Base-by-base conservation (phyloP, 1,140 invertebrate species). In the Musca vetustissima region DNA sequence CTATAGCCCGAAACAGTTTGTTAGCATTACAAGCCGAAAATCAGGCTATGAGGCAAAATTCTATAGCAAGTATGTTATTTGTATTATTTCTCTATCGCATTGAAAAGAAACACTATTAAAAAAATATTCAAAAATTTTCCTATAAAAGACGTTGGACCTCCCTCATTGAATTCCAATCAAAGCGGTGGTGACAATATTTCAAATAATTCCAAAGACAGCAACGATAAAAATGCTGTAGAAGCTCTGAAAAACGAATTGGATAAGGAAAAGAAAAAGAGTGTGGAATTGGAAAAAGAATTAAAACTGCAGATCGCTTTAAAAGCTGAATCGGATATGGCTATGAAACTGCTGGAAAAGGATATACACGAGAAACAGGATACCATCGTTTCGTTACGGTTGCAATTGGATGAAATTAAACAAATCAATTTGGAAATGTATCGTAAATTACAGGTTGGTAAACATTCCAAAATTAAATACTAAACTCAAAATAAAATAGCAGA, bases 391-490 rank as follows among this genome's bases (percentile, higher is more conserved):
- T 85, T 98, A 55, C 85, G 95, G 24, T 88, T 92, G 72, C 97
- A 98, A 81, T 85, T 98, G 24, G 97, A 98, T 71, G 96, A 99
- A 76, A 97, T 98, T 71, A 99, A 98, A 84, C 86, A 92, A 67
- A 98, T 98, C 73, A 99, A 98, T 84, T 86, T 98, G 80, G 96
- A 98, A 85, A 95, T 99, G 93, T 98, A 97, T 85, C 93, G 92
- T 82, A 98, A 98, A 83, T 85, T 98, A 74, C 95, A 98, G 94
- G 96, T 97, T 86, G 88, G 84, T 83, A 79, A 36, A 49, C 43
- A 57, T 22, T 28, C 57, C n/a, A 61, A 61, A 61, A 36, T 61
- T 19, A 32, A 36, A 61, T 61, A 32, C 57, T 61, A 61, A 36
- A n/a, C n/a, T 8, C 7, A 59, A 32, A 17, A 28, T 21, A 52